Evolutionary conservation across 2,113 vertebrate species (phyloP).

Genomic region (Dinomys branickii): DNA sequence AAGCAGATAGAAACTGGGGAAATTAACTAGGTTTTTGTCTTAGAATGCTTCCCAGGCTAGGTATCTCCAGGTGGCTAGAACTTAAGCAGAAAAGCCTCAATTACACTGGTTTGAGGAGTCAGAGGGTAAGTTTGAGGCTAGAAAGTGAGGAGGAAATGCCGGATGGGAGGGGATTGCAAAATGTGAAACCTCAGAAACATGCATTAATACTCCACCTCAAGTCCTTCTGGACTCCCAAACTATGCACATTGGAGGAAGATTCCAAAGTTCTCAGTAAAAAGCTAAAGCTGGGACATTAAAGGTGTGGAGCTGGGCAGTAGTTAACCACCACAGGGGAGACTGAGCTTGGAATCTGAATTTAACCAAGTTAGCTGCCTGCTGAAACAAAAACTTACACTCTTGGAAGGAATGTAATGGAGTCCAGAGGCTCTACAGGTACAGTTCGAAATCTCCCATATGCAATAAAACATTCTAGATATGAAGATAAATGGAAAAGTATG

Average conservation of each 20-base stretch:
- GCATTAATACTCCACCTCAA: not conserved
- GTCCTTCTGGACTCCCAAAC: not conserved
- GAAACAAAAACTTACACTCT: not conserved
- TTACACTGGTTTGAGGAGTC: not conserved
- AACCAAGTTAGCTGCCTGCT: not conserved
- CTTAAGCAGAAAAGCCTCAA: not conserved
- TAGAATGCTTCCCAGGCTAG: not conserved
- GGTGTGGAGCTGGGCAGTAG: not conserved
- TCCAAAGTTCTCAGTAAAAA: not conserved
- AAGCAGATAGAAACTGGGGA: not conserved
- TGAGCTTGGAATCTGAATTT: not conserved
- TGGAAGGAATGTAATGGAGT: constrained; percentile 21
- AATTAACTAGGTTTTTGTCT: not conserved
- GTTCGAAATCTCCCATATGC: not conserved
- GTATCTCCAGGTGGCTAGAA: not conserved
- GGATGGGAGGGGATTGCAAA: not conserved
- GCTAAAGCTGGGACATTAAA: not conserved
- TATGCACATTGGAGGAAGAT: not conserved
- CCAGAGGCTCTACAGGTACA: not conserved
- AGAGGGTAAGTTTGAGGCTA: not conserved
- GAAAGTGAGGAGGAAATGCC: not conserved
- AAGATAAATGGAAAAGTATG: constrained; percentile 16
- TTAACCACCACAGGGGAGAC: not conserved
- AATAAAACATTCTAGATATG: not conserved
- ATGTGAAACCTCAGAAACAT: not conserved